phyloP scores from a whole-genome alignment of 1,140 invertebrate genomes.

The Zaprionus gabonicus region DNA sequence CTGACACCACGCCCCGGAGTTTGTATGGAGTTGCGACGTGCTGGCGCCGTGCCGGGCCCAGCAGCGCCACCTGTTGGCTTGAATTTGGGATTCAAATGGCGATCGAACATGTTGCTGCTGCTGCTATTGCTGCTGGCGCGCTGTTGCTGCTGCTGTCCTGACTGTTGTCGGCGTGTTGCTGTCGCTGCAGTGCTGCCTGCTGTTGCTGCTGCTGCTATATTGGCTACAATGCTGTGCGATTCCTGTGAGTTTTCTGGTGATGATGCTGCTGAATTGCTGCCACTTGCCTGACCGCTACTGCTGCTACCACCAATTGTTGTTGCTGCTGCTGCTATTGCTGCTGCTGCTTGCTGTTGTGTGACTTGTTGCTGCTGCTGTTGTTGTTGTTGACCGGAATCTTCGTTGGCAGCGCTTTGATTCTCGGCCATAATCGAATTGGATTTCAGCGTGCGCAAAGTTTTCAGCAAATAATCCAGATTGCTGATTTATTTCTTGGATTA shows the following conservation, averaged over 20 bases:
- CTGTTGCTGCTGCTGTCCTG: slow-evolving; percentile 36
- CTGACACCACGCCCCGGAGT: slow-evolving; percentile 47
- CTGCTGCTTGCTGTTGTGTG: slow-evolving; percentile 57
- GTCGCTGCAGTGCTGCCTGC: slow-evolving; percentile 16
- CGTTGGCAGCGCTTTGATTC: slow-evolving; percentile 84
- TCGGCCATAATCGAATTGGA: slow-evolving; percentile 84
- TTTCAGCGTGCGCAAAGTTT: slow-evolving; percentile 83
- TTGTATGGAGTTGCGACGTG: slow-evolving; percentile 74
- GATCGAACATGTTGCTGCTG: slow-evolving; percentile 67
- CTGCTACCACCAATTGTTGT: slow-evolving; percentile 46
- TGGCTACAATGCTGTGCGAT: slow-evolving; percentile 54
- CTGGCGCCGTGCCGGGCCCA: slow-evolving; percentile 38
- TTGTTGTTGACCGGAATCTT: slow-evolving; percentile 83
- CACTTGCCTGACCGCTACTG: slow-evolving; percentile 48
- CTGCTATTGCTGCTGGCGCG: slow-evolving; percentile 52
- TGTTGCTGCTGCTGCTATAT: slow-evolving; percentile 22
- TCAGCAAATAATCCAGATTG: slow-evolving; percentile 84
- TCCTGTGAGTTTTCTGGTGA: slow-evolving; percentile 77
- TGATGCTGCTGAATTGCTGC: slow-evolving; percentile 74
- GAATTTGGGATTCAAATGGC: slow-evolving; percentile 69
- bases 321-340: slow-evolving; percentile 54
- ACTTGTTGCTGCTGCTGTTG: slow-evolving; percentile 68
- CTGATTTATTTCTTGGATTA: slow-evolving; percentile 68
- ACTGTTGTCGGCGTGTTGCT: slow-evolving; percentile 32
- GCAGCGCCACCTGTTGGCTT: slow-evolving; percentile 56